Conservation (phyloP, 2,797 vertebrate species). For the Acanthurus tractus region DNA sequence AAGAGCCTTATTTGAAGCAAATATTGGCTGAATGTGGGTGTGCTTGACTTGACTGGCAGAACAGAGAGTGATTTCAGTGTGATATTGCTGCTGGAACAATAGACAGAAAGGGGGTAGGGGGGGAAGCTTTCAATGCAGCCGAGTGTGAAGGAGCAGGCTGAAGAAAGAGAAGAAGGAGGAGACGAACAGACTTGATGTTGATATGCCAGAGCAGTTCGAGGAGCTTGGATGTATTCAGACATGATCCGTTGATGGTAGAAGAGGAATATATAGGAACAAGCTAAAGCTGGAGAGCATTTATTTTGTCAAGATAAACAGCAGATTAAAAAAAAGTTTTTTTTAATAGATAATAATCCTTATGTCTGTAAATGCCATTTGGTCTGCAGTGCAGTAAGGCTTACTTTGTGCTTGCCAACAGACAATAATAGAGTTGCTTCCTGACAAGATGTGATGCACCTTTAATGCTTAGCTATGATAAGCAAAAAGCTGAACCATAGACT, state of each 20-base stretch:
- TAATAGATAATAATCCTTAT: no score
- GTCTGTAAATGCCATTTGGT: no score
- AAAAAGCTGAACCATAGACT: no score
- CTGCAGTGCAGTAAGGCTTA: no score
- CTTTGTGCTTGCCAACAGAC: no score
- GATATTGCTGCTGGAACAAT: neutral
- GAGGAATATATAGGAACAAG: no score
- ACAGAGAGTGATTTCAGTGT: conserved; percentile 1
- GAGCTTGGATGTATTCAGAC: neutral
- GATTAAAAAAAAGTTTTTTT: no score
- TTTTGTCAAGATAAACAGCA: no score
- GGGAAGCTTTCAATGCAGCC: conserved; percentile 22
- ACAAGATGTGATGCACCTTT: no score
- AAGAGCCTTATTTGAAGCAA: neutral
- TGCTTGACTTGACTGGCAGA: neutral
- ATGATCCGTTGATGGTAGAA: neutral
- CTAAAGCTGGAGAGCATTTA: no score
- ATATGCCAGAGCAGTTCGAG: neutral
- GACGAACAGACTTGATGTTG: conserved; percentile 8
- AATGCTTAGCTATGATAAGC: no score
- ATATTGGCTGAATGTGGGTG: neutral
- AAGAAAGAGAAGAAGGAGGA: conserved; percentile 8
- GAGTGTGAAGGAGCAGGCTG: conserved; percentile 37
- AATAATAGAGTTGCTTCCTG: no score
- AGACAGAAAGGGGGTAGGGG: conserved; percentile 7